These are phyloP conservation scores for Podilymbus podiceps DNA, from an alignment of 2,113 vertebrate species.

Conservation along the genomic window DNA sequence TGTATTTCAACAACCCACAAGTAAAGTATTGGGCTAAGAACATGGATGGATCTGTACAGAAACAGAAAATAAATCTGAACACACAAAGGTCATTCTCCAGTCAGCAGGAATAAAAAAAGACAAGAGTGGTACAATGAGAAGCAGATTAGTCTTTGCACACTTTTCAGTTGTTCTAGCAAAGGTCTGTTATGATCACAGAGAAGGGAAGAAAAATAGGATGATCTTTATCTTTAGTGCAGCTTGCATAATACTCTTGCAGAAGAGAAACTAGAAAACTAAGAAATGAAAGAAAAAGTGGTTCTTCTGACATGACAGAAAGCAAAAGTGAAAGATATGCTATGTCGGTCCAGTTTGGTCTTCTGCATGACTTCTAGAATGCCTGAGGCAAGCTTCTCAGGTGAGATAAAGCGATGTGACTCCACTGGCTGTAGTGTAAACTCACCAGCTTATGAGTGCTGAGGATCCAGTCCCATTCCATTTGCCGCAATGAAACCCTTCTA, in stretches of 20 bases:
- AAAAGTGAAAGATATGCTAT: background rate
- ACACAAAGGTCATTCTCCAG: background rate
- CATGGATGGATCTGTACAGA: background rate
- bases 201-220: background rate
- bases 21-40: background rate
- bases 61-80: background rate
- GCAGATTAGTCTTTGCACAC: background rate
- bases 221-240: background rate
- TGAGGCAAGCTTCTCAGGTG: background rate
- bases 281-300: background rate
- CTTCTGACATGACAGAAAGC: background rate
- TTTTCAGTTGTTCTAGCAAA: background rate
- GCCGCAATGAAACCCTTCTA: background rate
- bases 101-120: background rate
- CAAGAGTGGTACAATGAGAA: background rate
- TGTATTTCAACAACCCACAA: background rate
- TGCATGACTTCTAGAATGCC: background rate
- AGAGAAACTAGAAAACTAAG: background rate
- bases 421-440: background rate
- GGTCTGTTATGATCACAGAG: background rate
- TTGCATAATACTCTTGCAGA: background rate
- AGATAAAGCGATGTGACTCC: background rate
- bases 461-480: background rate
- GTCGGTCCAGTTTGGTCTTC: background rate
- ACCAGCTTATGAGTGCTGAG: background rate